Conservation (phyloP, 2,113 vertebrate genomes). For the Sebastes fasciatus region DNA sequence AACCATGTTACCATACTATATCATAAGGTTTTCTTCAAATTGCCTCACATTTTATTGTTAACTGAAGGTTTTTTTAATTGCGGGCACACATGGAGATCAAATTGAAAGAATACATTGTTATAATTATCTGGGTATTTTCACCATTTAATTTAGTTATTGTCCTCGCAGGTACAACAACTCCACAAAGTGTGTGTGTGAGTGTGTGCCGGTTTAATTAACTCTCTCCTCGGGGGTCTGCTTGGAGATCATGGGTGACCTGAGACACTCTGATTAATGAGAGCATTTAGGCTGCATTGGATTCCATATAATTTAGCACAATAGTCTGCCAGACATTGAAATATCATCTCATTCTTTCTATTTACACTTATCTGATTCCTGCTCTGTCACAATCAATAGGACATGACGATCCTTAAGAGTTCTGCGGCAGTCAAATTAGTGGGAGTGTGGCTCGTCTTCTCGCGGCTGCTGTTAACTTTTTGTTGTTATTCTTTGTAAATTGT, state of each 20-base stretch:
- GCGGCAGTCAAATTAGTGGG: slow-evolving; percentile 31
- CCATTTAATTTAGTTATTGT: slow-evolving; percentile 52
- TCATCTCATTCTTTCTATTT: slow-evolving; percentile 77
- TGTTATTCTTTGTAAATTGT: slow-evolving; percentile 41
- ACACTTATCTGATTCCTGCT: slow-evolving; percentile 69
- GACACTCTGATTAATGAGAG: slow-evolving; percentile 81
- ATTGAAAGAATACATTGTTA: slow-evolving; percentile 29
- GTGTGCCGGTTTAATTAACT: slow-evolving; percentile 77
- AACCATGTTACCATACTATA: background rate
- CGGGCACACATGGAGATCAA: slow-evolving; percentile 5
- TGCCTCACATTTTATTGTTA: background rate
- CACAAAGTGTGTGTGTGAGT: slow-evolving; percentile 18
- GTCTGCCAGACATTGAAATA: slow-evolving; percentile 76
- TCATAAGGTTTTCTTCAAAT: background rate
- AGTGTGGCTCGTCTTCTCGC: slow-evolving; percentile 24
- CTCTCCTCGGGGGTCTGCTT: slow-evolving; percentile 64
- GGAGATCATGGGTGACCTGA: slow-evolving; percentile 52
- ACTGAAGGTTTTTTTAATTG: background rate
- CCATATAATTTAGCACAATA: slow-evolving; percentile 63
- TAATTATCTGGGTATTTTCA: slow-evolving; percentile 46
- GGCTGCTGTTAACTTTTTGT: slow-evolving; percentile 51
- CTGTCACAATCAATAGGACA: slow-evolving; percentile 77
- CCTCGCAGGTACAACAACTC: slow-evolving; percentile 35
- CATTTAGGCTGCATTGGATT: slow-evolving; percentile 78
- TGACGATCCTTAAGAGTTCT: slow-evolving; percentile 43